Evolutionary conservation across 2,113 vertebrate genomes (phyloP).

Genomic region (Ascaphus truei): DNA sequence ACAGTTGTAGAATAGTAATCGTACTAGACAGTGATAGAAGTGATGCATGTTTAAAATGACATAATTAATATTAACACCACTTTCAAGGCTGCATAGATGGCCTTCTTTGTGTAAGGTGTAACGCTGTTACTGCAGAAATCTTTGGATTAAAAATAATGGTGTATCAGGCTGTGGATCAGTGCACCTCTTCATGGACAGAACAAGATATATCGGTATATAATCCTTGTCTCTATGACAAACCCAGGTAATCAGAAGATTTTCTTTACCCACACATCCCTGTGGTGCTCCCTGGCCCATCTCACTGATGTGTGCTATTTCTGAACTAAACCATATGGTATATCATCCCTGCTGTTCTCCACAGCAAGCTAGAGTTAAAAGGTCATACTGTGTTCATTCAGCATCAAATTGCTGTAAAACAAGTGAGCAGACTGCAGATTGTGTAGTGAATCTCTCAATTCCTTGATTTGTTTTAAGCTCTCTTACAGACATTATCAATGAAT

Average conservation of each 20-base stretch:
- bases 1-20: too few species aligned
- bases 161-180: background rate
- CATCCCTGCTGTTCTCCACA: slow-evolving; percentile 54
- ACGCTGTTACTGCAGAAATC: background rate
- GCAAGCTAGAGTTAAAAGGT: slow-evolving; percentile 46
- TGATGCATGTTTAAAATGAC: background rate
- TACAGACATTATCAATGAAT: too few species aligned
- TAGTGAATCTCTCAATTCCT: slow-evolving; percentile 33
- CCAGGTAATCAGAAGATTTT: slow-evolving; percentile 34
- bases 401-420: slow-evolving; percentile 58
- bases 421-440: slow-evolving; percentile 31
- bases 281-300: slow-evolving; percentile 40
- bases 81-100: background rate
- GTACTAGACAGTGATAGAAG: too few species aligned
- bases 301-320: slow-evolving; percentile 54
- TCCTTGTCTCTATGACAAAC: slow-evolving; percentile 33
- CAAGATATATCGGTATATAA: slow-evolving; percentile 6
- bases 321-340: slow-evolving; percentile 49
- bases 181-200: background rate
- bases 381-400: slow-evolving; percentile 46
- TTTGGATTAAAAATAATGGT: slow-evolving; percentile 12
- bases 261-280: slow-evolving; percentile 32
- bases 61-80: background rate
- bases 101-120: background rate
- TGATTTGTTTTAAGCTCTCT: too few species aligned